Base-by-base conservation (phyloP, 2,797 vertebrate genomes). In the Chrosomus eos region DNA sequence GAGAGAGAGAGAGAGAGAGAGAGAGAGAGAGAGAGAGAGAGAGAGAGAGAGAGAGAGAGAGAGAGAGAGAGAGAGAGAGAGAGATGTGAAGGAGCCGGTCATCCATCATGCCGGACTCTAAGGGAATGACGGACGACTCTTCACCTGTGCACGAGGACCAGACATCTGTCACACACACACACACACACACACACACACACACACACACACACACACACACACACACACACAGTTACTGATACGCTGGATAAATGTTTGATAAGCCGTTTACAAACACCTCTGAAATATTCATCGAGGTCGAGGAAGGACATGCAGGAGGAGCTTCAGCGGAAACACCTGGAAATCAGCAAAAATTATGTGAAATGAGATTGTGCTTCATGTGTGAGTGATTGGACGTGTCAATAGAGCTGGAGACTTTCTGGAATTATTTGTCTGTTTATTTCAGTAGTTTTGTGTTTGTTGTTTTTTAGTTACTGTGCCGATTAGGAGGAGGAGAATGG, bases 281-380 rank as follows among this genome's bases (percentile, higher is more conserved):
- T 88, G 81, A 91, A 91, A 43, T 66, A 33, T 55, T 80, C 70
- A 60, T 31, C 16, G 43, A 81, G 53, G 53, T 74, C 88, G 77
- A 91, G 90, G 80, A 88, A 83, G 89, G 73, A 83, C 68, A 78
- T 86, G 86, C 91, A 92, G 82, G 88, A 83, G 88, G 71, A 85
- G 66, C 80, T 85, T 88, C 91, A 92, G 48, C 23, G 9, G 19
- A 5, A 33, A 5, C 38, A 18, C 38, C 14, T 71, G 23, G 13
- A 43, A 45, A 26, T 68, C 18, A 38, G 21, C 21, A 5, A 3
- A 38, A 68, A 16, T 43, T 13, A n/a, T 16, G 38, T 26, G 11
- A 26, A 26, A 14, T 23, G 21, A 10, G 53, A 55, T 1, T 23
- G 7, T 26, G 58, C 58, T 60, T 26, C 1, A 14, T 14, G 13